These are phyloP conservation scores for Neoniphon sammara DNA, from an alignment of 2,797 vertebrate species.

Conservation along the genomic window DNA sequence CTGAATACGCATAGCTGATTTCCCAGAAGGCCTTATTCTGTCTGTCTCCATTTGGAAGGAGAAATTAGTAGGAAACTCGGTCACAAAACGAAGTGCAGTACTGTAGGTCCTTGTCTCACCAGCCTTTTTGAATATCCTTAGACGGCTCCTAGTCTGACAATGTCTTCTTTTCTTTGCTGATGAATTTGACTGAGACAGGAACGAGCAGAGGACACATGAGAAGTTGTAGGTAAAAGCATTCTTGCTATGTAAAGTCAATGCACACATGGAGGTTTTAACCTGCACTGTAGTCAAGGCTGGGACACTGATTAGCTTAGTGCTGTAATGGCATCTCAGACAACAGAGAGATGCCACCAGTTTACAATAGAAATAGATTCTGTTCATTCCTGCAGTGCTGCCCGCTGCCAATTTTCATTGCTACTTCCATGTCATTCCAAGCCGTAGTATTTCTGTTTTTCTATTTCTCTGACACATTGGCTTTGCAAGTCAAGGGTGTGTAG, in stretches of 20 bases:
- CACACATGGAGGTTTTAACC: constrained; percentile 38
- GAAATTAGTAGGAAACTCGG: constrained; percentile 46
- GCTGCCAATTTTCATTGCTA: constrained; percentile 6
- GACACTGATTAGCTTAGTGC: constrained; percentile 43
- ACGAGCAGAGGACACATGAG: not conserved
- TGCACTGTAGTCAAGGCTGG: constrained; percentile 21
- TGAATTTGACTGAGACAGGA: constrained; percentile 1
- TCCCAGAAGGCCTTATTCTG: constrained; percentile 65
- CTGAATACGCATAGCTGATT: constrained; percentile 57
- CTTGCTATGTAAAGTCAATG: constrained; percentile 16
- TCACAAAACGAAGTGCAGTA: constrained; percentile 42
- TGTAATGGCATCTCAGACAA: constrained; percentile 30
- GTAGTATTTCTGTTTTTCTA: not conserved
- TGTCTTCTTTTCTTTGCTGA: not conserved
- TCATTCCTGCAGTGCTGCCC: constrained; percentile 12
- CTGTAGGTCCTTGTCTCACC: constrained; percentile 23
- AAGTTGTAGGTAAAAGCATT: not conserved
- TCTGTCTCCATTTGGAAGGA: constrained; percentile 49
- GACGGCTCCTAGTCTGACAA: constrained; percentile 4
- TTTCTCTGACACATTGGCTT: not conserved
- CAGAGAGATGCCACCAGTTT: constrained; percentile 18
- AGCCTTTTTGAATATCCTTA: constrained; percentile 33
- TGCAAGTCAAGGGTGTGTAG: not conserved
- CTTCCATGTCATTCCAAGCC: constrained; percentile 2
- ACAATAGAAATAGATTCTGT: constrained; percentile 37